These are phyloP conservation scores for Ophraella communa DNA, from an alignment of 2,888 invertebrate genomes.

Conservation along the genomic window DNA sequence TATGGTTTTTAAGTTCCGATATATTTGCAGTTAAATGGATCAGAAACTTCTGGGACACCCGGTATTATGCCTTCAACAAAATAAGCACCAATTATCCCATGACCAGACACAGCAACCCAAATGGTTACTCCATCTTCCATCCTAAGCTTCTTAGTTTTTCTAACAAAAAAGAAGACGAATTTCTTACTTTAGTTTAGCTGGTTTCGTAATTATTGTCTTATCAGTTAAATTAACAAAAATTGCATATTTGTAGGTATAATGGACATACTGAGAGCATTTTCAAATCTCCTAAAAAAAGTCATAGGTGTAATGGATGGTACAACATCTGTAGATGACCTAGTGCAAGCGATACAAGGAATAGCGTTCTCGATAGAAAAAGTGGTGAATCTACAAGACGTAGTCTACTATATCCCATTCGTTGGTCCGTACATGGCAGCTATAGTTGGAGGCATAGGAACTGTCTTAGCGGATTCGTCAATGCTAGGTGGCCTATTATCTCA, in stretches of 20 bases:
- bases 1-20: no score
- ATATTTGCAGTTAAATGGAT: no score
- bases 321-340: conserved; percentile 7
- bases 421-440: conserved; percentile 14
- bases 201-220: no score
- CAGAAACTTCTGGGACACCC: no score
- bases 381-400: conserved; percentile 12
- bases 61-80: no score
- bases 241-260: conserved; percentile 9
- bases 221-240: no score
- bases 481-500: conserved; percentile 23
- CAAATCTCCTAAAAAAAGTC: conserved; percentile 12
- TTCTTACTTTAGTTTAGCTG: no score
- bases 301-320: conserved; percentile 19
- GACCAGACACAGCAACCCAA: no score
- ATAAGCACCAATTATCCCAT: no score
- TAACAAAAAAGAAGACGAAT: no score
- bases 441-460: conserved; percentile 10
- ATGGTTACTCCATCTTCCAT: no score
- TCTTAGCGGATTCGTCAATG: conserved; percentile 22
- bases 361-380: conserved; percentile 15
- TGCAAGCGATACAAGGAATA: conserved; percentile 11
- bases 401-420: conserved; percentile 16
- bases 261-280: conserved; percentile 9
- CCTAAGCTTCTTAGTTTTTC: no score